Evolutionary conservation across 1,140 invertebrate genomes (phyloP).

Genomic region (Piezodorus guildinii): DNA sequence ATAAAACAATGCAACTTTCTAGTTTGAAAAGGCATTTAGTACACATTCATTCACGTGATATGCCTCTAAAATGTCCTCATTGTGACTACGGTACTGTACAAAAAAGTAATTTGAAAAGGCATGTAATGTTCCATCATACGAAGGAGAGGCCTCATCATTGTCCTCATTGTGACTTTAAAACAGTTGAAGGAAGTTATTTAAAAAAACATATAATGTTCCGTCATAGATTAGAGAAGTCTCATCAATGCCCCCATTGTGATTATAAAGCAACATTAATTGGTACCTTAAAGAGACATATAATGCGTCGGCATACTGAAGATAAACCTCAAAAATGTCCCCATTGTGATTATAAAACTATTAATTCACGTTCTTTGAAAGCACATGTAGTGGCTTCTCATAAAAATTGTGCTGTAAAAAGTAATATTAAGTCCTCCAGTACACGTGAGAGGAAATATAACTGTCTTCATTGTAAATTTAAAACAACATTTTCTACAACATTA

Average conservation of each 20-base stretch:
- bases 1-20: too few species aligned
- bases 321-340: neutral
- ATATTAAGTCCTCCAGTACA: neutral
- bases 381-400: too few species aligned
- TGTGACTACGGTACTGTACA: neutral
- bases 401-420: neutral
- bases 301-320: neutral
- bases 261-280: too few species aligned
- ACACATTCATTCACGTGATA: too few species aligned
- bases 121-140: neutral
- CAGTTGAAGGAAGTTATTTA: neutral
- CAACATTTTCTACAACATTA: neutral
- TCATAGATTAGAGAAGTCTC: too few species aligned
- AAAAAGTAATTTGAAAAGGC: neutral
- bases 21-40: too few species aligned
- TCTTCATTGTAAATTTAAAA: neutral
- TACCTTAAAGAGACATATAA: too few species aligned
- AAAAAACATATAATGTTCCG: neutral
- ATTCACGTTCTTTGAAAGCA: too few species aligned
- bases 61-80: neutral
- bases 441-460: too few species aligned
- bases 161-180: neutral
- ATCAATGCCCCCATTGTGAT: too few species aligned
- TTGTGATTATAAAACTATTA: too few species aligned
- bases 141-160: too few species aligned